Evolutionary conservation across 2,113 vertebrate genomes (phyloP).

Genomic region (Empidonax alnorum): DNA sequence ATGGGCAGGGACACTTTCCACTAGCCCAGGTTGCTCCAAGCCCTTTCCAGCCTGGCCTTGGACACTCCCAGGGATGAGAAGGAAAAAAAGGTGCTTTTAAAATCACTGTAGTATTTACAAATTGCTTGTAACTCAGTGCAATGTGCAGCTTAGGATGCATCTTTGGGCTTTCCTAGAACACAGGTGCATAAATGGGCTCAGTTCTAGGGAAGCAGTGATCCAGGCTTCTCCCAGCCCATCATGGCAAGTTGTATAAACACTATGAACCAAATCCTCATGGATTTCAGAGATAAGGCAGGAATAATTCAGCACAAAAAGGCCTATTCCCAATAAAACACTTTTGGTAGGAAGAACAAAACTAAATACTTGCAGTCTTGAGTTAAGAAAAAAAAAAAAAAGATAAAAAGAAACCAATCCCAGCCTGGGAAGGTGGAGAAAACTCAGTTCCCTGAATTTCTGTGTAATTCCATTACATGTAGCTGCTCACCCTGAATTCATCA

Average conservation of each 20-base stretch:
- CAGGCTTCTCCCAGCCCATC: neutral
- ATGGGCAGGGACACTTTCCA: no score
- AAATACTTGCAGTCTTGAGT: neutral
- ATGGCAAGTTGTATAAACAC: neutral
- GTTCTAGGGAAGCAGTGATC: neutral
- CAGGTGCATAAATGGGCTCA: neutral
- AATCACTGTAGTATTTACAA: neutral
- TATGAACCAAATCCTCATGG: neutral
- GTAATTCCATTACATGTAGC: rapidly evolving
- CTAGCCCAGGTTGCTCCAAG: no score
- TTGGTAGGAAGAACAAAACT: neutral
- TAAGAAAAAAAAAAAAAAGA: neutral
- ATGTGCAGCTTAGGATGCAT: neutral
- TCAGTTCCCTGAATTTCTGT: neutral
- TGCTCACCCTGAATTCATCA: neutral
- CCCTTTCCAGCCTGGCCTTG: neutral
- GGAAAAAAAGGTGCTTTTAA: neutral
- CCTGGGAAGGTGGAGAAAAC: neutral
- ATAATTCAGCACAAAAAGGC: neutral
- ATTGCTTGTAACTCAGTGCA: neutral
- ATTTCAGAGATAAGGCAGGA: neutral
- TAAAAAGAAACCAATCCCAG: neutral
- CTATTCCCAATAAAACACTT: neutral
- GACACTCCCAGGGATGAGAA: neutral
- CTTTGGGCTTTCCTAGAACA: neutral